These are phyloP conservation scores for Lithophane leautieri DNA, from an alignment of 2,888 invertebrate genomes.

Conservation along the genomic window DNA sequence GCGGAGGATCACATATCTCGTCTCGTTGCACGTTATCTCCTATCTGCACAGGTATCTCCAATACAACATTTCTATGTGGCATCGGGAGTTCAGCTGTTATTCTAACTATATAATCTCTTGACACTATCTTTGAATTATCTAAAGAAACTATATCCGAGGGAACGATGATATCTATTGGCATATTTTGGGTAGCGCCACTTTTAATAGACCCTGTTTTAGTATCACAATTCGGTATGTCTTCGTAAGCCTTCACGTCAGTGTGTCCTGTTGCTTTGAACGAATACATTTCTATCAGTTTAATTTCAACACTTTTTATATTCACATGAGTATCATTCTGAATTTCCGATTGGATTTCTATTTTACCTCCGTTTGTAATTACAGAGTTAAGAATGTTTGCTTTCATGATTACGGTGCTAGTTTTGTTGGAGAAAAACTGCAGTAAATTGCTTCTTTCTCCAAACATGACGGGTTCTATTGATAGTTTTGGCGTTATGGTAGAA, in stretches of 20 bases:
- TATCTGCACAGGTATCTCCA: slow-evolving; percentile 71
- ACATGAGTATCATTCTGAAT: slow-evolving; percentile 69
- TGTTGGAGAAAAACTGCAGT: slow-evolving; percentile 67
- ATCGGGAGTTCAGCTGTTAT: slow-evolving; percentile 68
- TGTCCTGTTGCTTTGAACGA: slow-evolving; percentile 60
- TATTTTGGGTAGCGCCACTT: slow-evolving; percentile 56
- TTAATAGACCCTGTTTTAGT: slow-evolving; percentile 62
- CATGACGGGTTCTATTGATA: slow-evolving; percentile 65
- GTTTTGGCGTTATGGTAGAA: slow-evolving; percentile 65
- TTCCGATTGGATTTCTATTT: slow-evolving; percentile 68
- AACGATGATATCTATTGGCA: slow-evolving; percentile 59
- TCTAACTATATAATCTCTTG: slow-evolving; percentile 66
- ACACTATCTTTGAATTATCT: slow-evolving; percentile 68
- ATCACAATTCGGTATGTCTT: slow-evolving; percentile 64
- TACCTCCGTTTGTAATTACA: slow-evolving; percentile 66
- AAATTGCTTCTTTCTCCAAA: slow-evolving; percentile 69
- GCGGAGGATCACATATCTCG: slow-evolving; percentile 62
- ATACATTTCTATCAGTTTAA: slow-evolving; percentile 66
- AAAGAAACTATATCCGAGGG: slow-evolving; percentile 58
- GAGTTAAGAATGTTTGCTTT: slow-evolving; percentile 68
- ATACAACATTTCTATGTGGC: slow-evolving; percentile 66
- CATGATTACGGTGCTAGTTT: slow-evolving; percentile 66
- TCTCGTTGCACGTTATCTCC: slow-evolving; percentile 53
- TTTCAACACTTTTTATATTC: slow-evolving; percentile 67
- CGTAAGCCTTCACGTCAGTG: slow-evolving; percentile 36